These are phyloP conservation scores for Drosophila borealis DNA, from an alignment of 2,888 invertebrate genomes.

Conservation along the genomic window DNA sequence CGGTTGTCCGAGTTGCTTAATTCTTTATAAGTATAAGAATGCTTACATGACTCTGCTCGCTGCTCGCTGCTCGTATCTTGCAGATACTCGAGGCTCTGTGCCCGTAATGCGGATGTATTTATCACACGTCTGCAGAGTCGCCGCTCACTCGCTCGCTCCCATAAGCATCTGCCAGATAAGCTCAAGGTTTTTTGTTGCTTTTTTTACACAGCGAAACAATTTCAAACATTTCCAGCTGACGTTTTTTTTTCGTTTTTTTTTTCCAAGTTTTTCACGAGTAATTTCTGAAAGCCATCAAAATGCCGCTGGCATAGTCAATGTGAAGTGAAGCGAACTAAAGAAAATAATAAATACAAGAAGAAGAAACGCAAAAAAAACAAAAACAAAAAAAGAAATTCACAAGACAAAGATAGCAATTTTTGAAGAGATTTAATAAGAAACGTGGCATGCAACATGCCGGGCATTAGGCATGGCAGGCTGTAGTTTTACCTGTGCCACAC, in stretches of 20 bases:
- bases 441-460: constrained; percentile 53
- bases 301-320: constrained; percentile 61
- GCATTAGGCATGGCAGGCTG: constrained; percentile 5
- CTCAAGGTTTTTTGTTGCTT: constrained; percentile 28
- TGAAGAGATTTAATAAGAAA: constrained; percentile 56
- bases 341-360: constrained; percentile 10
- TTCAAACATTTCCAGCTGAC: constrained; percentile 65
- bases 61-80: constrained; percentile 60
- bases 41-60: constrained; percentile 43
- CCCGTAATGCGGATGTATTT: constrained; percentile 78
- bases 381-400: constrained; percentile 16
- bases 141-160: constrained; percentile 21
- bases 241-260: constrained; percentile 8
- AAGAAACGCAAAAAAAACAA: constrained; percentile 10
- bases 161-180: constrained; percentile 71
- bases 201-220: constrained; percentile 53
- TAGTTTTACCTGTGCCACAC: constrained; percentile 42
- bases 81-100: constrained; percentile 60
- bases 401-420: constrained; percentile 46
- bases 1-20: constrained; percentile 49
- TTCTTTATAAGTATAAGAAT: constrained; percentile 54
- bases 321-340: constrained; percentile 24
- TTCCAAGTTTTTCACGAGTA: constrained; percentile 62
- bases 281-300: constrained; percentile 70
- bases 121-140: constrained; percentile 72